phyloP scores from a whole-genome alignment of 2,888 invertebrate genomes.

The Autographa gamma region DNA sequence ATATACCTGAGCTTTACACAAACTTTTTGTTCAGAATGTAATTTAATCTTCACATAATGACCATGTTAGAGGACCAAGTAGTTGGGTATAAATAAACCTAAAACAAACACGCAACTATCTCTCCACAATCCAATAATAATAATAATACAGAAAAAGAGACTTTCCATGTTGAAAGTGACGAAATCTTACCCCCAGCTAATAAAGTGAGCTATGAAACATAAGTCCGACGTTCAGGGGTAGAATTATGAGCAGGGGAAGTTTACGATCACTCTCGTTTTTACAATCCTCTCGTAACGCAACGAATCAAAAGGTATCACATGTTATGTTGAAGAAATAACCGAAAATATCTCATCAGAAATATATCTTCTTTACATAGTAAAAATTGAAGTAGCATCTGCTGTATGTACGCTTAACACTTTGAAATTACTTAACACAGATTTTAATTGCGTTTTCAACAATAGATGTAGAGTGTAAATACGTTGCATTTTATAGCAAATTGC shows the following conservation, averaged over 20 bases:
- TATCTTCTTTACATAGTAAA: constrained; percentile 7
- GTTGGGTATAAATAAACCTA: too few relatives aligned
- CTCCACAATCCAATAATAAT: constrained; percentile 32
- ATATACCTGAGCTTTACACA: too few relatives aligned
- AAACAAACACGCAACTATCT: neutral
- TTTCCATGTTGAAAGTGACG: constrained; percentile 43
- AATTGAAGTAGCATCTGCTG: too few relatives aligned
- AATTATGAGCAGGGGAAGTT: constrained; percentile 81
- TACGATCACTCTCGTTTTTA: constrained; percentile 82
- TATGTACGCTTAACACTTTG: too few relatives aligned
- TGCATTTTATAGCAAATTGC: too few relatives aligned
- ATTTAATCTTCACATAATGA: too few relatives aligned
- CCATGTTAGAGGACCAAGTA: too few relatives aligned
- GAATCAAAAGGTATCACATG: constrained; percentile 44
- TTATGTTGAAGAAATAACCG: constrained; percentile 35
- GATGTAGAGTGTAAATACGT: too few relatives aligned
- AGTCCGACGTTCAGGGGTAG: constrained; percentile 68
- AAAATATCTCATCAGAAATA: constrained; percentile 25
- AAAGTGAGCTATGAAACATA: constrained; percentile 72
- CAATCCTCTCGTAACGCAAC: constrained; percentile 62
- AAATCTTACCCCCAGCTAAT: constrained; percentile 64
- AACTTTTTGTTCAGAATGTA: too few relatives aligned
- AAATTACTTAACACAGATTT: too few relatives aligned
- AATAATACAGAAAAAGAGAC: constrained; percentile 32
- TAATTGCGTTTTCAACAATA: too few relatives aligned